A percentile compares a stretch with the other conserved stretches of the same genome.
Conservation (phyloP, 2,797 vertebrate species). For the Crypturellus tataupa region DNA sequence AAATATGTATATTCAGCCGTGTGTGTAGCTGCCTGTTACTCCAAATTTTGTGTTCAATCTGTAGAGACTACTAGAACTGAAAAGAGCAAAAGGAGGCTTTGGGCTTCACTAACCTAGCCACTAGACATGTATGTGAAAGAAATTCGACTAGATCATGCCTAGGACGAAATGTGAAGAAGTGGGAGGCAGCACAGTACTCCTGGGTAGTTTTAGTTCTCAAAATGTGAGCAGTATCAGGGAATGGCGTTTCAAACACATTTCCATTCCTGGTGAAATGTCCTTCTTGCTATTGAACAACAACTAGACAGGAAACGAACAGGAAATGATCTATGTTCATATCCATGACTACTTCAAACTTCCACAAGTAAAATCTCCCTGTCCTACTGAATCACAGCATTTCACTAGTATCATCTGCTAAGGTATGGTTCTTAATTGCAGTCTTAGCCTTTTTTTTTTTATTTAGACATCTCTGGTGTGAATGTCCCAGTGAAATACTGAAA, state of each 20-base stretch:
- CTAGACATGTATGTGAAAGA: neutral
- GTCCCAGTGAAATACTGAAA: neutral
- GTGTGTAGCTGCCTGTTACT: neutral
- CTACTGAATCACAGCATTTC: fast-evolving
- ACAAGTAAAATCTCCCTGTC: neutral
- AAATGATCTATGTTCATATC: neutral
- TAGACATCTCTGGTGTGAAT: neutral
- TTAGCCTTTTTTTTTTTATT: too few species aligned
- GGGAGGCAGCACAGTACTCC: neutral
- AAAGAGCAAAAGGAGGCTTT: neutral
- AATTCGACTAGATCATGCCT: neutral
- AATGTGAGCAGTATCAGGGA: neutral
- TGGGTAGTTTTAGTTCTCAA: neutral
- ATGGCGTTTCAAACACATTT: constrained; percentile 16
- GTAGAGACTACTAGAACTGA: neutral
- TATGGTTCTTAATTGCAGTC: too few species aligned
- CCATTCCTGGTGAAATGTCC: neutral
- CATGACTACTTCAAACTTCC: neutral
- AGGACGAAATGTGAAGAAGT: neutral
- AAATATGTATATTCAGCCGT: neutral
- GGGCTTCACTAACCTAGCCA: neutral
- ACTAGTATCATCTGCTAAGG: neutral
- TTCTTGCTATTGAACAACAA: neutral
- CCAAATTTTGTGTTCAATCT: neutral
- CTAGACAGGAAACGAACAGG: neutral